phyloP scores from a whole-genome alignment of 1,140 invertebrate species.

The Druon quercuslanigerum region DNA sequence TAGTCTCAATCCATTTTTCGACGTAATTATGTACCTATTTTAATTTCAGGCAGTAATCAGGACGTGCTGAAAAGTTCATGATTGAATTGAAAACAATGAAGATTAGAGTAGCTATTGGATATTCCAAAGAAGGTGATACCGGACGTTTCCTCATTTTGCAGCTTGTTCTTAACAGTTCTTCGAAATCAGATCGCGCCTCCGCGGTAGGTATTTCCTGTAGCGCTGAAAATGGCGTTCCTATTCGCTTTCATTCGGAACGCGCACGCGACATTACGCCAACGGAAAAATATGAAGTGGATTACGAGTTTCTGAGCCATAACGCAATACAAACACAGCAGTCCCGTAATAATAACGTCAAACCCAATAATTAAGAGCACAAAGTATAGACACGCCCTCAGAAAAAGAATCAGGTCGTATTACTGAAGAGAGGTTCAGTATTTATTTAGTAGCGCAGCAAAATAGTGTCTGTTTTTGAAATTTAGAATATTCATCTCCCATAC shows the following conservation, averaged over 20 bases:
- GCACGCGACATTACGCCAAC: conserved; percentile 41
- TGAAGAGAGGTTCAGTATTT: neutral
- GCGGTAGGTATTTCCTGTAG: conserved; percentile 37
- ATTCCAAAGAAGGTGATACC: conserved; percentile 15
- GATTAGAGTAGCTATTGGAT: neutral
- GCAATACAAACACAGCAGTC: conserved; percentile 32
- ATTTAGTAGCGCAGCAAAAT: neutral
- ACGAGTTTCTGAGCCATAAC: conserved; percentile 37
- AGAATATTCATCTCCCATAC: no score
- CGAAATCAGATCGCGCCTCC: conserved; percentile 38
- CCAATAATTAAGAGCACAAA: conserved; percentile 35
- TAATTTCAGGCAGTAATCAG: no score
- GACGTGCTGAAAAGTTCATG: no score
- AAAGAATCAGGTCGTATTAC: neutral
- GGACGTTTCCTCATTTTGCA: conserved; percentile 12
- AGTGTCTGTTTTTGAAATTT: no score
- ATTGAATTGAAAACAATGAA: neutral
- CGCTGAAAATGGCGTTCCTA: conserved; percentile 40
- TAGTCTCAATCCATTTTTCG: no score
- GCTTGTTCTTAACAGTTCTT: conserved; percentile 30
- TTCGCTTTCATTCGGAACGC: conserved; percentile 36
- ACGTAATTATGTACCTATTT: no score
- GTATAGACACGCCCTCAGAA: neutral
- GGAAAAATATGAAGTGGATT: conserved; percentile 38
- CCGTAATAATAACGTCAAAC: conserved; percentile 26